These are phyloP conservation scores for Acheta domesticus DNA, from an alignment of 2,888 invertebrate genomes.

Conservation along the genomic window DNA sequence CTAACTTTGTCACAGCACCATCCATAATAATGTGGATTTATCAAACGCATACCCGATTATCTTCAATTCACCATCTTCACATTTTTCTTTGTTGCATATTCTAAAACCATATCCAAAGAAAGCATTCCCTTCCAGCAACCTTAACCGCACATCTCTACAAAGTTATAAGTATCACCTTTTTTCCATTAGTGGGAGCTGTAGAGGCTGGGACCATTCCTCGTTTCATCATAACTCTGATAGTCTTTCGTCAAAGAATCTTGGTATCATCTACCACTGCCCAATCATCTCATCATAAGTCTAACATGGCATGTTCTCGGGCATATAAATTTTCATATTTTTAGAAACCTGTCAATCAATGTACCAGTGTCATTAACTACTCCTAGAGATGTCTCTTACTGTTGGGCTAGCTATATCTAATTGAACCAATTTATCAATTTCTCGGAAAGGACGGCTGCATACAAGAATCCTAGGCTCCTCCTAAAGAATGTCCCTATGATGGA, in stretches of 20 bases:
- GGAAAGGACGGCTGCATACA: constrained; percentile 77
- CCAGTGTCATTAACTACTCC: constrained; percentile 57
- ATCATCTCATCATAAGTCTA: constrained; percentile 75
- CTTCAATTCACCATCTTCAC: constrained; percentile 72
- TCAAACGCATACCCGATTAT: constrained; percentile 72
- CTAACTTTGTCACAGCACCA: constrained; percentile 64
- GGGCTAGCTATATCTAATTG: constrained; percentile 78
- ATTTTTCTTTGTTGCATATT: constrained; percentile 65
- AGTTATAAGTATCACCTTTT: constrained; percentile 51
- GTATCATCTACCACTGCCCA: constrained; percentile 66
- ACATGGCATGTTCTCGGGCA: constrained; percentile 61
- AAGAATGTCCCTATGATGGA: constrained; percentile 71
- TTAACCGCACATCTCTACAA: constrained; percentile 74
- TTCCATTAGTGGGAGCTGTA: neutral
- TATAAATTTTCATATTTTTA: constrained; percentile 67
- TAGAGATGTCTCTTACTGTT: constrained; percentile 58
- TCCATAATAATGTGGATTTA: constrained; percentile 61
- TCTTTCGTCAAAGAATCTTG: constrained; percentile 64
- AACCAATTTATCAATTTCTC: constrained; percentile 62
- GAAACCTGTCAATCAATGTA: constrained; percentile 45
- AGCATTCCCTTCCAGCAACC: constrained; percentile 59
- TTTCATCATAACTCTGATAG: constrained; percentile 68
- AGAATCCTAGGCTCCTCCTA: constrained; percentile 74
- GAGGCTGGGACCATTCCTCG: constrained; percentile 59
- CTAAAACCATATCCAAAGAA: constrained; percentile 66